Conservation (phyloP, 2,113 vertebrate genomes). For the Cheirogaleus medius region DNA sequence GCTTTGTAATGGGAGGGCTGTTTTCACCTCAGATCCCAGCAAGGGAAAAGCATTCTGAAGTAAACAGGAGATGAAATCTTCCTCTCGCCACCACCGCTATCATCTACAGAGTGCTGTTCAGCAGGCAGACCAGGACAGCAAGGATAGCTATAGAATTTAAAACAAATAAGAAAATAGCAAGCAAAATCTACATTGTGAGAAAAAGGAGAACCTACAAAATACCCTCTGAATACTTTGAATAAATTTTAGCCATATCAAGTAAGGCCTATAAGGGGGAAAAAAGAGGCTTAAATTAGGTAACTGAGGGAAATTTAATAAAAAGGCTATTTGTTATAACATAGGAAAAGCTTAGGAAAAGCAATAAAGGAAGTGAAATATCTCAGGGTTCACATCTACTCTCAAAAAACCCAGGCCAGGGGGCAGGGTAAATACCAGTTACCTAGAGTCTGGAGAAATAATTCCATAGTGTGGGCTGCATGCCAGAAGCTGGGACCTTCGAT, state of each 20-base stretch:
- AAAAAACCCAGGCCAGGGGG: background rate
- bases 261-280: background rate
- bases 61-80: background rate
- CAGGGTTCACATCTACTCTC: background rate
- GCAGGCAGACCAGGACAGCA: background rate
- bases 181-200: background rate
- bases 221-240: background rate
- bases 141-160: background rate
- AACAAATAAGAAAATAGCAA: background rate
- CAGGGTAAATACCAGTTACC: background rate
- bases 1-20: background rate
- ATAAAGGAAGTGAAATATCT: background rate
- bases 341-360: background rate
- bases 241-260: background rate
- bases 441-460: background rate
- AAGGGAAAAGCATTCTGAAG: conserved; percentile 25
- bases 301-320: background rate
- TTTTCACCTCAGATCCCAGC: background rate
- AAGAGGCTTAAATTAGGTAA: background rate
- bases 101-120: background rate
- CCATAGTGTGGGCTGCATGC: background rate
- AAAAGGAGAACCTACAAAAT: background rate
- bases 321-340: background rate
- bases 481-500: background rate
- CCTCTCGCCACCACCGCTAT: background rate